Base-by-base conservation (phyloP, 1,140 invertebrate species). In the Neodiprion fabricii region DNA sequence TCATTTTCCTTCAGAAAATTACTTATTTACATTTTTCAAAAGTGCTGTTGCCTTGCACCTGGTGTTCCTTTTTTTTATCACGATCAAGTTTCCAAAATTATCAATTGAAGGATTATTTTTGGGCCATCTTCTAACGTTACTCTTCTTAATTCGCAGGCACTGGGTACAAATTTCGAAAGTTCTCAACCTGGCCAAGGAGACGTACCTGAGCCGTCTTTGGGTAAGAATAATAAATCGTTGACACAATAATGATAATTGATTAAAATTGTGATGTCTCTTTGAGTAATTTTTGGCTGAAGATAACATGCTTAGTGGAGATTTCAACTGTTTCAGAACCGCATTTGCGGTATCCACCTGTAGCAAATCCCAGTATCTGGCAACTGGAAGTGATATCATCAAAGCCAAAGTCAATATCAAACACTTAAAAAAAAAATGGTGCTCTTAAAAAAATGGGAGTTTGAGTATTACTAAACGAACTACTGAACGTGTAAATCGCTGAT, bases 301-400 rank as follows among this genome's bases (percentile, higher is more conserved):
- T 3, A 3, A 21, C 7, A 7, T 21, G 21, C 21, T 66, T 66
- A 21, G 14, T 49, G 49, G 14, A 72, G 17, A 68, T 48, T 10
- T 69, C 12, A 49, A 40, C 21, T 75, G 74, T 85, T 85, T 72
- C 75, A 87, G 87, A 88, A 70, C 76, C 81, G 12, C 72, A 76
- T 48, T 78, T 87, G 66, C 75, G 81, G 8, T 77, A 75, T 75
- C 80, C 86, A 48, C 86, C 87, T 11, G 80, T 81, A 71, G 77
- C 70, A 50, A 77, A 77, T 21, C 65, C 75, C 14, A 77, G n/a
- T 11, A 49, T 78, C 53, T 83, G 81, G 81, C 75, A 82, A 61
- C 40, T 84, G 8, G 72, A 79, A 48, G 81, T 86, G 71, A 83
- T 88, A 79, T 73, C 70, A 70, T 40, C 28, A 14, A 17, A 11